Percentiles rank a stretch among this genome's conserved stretches.
These are phyloP conservation scores for Macrobrachium rosenbergii DNA, from an alignment of 1,140 invertebrate genomes.

Conservation along the genomic window DNA sequence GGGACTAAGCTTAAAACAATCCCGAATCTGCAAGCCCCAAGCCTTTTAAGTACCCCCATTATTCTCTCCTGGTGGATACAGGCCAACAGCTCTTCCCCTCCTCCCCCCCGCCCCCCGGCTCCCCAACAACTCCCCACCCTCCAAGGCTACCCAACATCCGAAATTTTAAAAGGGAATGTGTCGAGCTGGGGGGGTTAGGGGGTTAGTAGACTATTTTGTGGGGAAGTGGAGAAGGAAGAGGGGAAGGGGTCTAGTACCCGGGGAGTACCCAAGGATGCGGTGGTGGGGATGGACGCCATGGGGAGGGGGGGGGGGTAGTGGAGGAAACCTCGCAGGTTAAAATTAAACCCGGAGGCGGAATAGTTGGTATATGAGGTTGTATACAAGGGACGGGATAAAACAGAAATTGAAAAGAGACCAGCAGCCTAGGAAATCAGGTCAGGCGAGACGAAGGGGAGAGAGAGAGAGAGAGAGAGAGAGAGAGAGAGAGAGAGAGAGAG, in stretches of 20 bases:
- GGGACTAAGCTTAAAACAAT: no score
- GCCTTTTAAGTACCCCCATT: no score
- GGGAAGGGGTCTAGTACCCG: background rate
- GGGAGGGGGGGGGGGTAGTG: background rate
- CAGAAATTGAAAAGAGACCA: background rate
- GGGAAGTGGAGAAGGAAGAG: background rate
- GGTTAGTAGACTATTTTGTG: background rate
- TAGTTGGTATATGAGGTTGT: background rate
- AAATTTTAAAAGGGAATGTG: background rate
- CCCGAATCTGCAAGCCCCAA: no score
- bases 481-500: background rate
- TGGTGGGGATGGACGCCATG: background rate
- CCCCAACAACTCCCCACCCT: background rate
- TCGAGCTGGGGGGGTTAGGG: background rate
- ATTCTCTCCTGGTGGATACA: no score
- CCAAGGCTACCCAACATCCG: background rate
- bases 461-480: slow-evolving; percentile 20
- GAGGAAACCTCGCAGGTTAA: background rate
- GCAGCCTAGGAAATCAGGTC: background rate
- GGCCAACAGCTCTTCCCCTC: no score
- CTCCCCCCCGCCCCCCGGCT: background rate
- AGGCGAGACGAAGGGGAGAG: background rate
- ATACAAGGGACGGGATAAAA: background rate
- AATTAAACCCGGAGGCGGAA: slow-evolving; percentile 4
- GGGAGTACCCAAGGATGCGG: background rate